These are phyloP conservation scores for Pristionchus arcanus DNA, from an alignment of 2,888 invertebrate genomes.

Conservation along the genomic window DNA sequence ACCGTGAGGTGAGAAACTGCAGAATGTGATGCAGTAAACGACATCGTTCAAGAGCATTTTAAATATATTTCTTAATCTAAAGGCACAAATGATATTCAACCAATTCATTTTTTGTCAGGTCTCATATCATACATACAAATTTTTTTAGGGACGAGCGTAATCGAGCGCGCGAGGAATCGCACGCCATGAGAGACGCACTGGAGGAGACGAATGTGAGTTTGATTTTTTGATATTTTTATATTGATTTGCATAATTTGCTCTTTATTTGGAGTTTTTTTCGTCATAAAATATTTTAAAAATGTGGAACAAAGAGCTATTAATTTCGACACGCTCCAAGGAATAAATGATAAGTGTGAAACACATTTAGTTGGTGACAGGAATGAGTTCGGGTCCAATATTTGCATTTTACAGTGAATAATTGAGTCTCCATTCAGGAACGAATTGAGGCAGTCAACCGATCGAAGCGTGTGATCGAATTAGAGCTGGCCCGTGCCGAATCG, in stretches of 20 bases:
- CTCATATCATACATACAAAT: neutral
- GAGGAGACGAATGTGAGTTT: slow-evolving; percentile 81
- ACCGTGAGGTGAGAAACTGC: slow-evolving; percentile 84
- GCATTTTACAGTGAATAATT: too few relatives aligned
- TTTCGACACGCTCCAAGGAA: too few relatives aligned
- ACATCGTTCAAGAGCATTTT: neutral
- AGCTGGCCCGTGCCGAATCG: slow-evolving; percentile 30
- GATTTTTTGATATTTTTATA: neutral
- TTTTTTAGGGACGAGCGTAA: slow-evolving; percentile 89
- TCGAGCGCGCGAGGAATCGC: slow-evolving; percentile 92
- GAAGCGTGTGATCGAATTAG: slow-evolving; percentile 47
- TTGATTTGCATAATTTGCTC: too few relatives aligned
- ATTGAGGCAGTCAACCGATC: slow-evolving; percentile 36
- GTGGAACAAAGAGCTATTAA: too few relatives aligned
- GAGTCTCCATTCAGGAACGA: slow-evolving; percentile 22
- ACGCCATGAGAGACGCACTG: slow-evolving; percentile 88
- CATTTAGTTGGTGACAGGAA: too few relatives aligned
- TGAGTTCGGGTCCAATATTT: too few relatives aligned
- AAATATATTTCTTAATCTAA: too few relatives aligned
- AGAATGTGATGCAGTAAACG: slow-evolving; percentile 68
- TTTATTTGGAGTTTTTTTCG: too few relatives aligned
- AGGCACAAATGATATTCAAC: too few relatives aligned
- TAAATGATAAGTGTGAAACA: too few relatives aligned
- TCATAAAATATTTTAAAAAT: too few relatives aligned
- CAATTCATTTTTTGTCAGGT: too few relatives aligned